Evolutionary conservation across 1,140 invertebrate species (phyloP).

Genomic region (Drosophila chauvacae): DNA sequence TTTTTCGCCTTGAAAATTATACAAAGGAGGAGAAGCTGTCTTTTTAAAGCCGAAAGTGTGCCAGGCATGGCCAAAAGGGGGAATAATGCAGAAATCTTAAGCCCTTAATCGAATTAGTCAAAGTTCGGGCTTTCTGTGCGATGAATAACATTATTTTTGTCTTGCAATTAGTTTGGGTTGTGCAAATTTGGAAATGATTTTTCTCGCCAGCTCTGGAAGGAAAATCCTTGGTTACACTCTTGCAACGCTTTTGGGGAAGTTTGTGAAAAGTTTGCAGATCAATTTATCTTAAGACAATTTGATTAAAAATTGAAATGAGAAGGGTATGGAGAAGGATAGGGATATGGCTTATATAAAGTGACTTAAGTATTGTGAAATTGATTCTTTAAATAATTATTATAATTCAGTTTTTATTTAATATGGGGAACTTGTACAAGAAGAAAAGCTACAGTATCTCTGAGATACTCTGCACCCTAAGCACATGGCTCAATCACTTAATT

Average conservation of each 20-base stretch:
- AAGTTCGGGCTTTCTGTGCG: constrained; percentile 2
- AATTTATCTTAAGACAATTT: background rate
- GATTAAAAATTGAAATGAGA: no score
- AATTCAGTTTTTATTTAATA: no score
- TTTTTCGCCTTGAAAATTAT: constrained; percentile 39
- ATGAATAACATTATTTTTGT: constrained; percentile 43
- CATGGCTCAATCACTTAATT: no score
- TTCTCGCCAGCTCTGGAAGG: background rate
- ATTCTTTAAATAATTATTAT: no score
- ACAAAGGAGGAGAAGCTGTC: constrained; percentile 25
- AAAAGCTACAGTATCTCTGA: no score
- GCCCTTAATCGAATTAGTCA: constrained; percentile 45
- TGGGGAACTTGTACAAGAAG: no score
- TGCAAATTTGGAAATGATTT: constrained; percentile 13
- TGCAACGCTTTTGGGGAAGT: background rate
- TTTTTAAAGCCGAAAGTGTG: constrained; percentile 37
- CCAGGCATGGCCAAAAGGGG: constrained; percentile 28
- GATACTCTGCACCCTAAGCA: no score
- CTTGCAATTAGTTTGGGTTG: constrained; percentile 28
- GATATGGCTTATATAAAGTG: no score
- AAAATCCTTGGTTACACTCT: background rate
- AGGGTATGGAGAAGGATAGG: no score
- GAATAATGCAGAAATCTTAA: constrained; percentile 21
- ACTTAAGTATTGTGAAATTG: no score
- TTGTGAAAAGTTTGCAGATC: background rate